Conservation (phyloP, 2,113 vertebrate genomes). For the Calonectris borealis region DNA sequence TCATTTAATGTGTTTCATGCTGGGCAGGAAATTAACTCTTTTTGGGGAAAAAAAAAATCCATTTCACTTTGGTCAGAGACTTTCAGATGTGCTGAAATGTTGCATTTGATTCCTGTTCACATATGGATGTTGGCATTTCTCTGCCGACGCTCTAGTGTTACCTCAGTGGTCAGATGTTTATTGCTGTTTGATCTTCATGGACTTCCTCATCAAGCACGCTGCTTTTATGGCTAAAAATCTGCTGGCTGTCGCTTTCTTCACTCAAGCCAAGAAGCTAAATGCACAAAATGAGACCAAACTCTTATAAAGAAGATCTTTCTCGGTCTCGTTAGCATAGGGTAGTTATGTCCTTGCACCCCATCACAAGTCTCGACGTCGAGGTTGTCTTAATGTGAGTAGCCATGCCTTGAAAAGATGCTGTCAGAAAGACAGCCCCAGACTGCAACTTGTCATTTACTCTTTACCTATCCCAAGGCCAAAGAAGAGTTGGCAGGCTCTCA, state of each 20-base stretch:
- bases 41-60: background rate
- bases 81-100: background rate
- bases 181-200: background rate
- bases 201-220: background rate
- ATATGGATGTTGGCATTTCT: background rate
- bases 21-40: slow-evolving; percentile 6
- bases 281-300: background rate
- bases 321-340: background rate
- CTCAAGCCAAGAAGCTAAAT: background rate
- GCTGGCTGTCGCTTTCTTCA: background rate
- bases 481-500: background rate
- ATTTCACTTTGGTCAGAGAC: background rate
- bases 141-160: background rate
- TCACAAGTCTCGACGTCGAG: background rate
- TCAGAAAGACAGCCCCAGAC: background rate
- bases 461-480: slow-evolving; percentile 22
- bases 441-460: background rate
- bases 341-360: background rate
- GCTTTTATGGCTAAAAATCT: background rate
- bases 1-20: background rate
- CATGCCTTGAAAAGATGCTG: background rate
- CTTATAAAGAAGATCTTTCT: background rate
- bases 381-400: background rate
- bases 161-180: background rate
- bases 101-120: background rate